phyloP scores from a whole-genome alignment of 2,797 vertebrate genomes.

The Tokudaia muenninki region DNA sequence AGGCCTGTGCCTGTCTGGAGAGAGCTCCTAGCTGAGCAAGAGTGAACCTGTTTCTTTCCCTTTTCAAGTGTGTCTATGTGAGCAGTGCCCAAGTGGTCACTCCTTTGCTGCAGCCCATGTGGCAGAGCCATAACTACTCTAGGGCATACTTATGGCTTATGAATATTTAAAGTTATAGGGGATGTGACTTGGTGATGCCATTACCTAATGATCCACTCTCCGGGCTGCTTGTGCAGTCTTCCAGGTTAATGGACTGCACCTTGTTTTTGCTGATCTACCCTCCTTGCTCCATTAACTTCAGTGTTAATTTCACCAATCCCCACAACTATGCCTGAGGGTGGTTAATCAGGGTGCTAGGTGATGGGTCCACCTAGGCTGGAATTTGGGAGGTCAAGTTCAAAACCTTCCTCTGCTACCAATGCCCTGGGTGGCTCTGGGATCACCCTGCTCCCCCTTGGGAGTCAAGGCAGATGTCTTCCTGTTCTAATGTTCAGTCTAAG shows the following conservation, averaged over 20 bases:
- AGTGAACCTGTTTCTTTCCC: neutral
- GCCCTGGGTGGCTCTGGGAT: neutral
- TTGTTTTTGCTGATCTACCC: neutral
- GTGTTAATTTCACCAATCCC: neutral
- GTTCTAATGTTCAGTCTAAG: neutral
- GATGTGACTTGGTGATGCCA: slow-evolving; percentile 26
- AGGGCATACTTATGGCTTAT: slow-evolving; percentile 2
- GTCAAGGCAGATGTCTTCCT: neutral
- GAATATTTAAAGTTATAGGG: slow-evolving; percentile 73
- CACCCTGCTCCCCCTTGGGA: too few relatives aligned
- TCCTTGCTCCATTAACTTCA: neutral
- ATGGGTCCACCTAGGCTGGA: neutral
- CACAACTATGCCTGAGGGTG: neutral
- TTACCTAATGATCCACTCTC: neutral
- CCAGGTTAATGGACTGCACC: neutral
- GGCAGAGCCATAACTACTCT: slow-evolving; percentile 21
- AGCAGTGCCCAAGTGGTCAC: neutral
- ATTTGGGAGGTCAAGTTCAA: neutral
- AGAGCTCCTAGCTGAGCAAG: neutral
- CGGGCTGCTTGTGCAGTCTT: neutral
- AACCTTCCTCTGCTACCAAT: neutral
- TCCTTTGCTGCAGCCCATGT: neutral
- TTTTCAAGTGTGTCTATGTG: neutral
- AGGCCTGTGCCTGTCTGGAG: neutral
- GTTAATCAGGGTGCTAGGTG: neutral